Evolutionary conservation across 1,140 invertebrate genomes (phyloP).

Genomic region (Drosophila lacertosa): DNA sequence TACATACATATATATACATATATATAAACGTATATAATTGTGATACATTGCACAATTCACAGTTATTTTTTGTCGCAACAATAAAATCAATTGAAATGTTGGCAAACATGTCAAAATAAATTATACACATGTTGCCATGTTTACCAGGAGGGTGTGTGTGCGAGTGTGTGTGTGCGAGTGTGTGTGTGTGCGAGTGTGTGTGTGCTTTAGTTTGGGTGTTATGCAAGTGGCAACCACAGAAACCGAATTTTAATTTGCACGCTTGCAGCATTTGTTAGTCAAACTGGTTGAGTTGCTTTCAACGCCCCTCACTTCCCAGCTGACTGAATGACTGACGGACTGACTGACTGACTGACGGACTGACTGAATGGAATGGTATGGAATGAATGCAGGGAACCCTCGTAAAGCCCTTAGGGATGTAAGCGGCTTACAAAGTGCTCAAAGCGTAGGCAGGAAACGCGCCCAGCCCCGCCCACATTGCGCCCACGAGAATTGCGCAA

Average conservation of each 20-base stretch:
- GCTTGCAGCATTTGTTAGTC: conserved; percentile 76
- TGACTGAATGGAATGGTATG: too few species aligned
- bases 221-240: conserved; percentile 81
- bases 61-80: conserved; percentile 71
- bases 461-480: neutral
- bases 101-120: conserved; percentile 84
- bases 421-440: conserved; percentile 76
- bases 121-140: conserved; percentile 66
- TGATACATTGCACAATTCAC: conserved; percentile 75
- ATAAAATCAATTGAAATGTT: conserved; percentile 84
- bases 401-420: conserved; percentile 57
- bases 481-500: conserved; percentile 67
- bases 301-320: too few species aligned
- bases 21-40: conserved; percentile 56
- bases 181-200: conserved; percentile 43
- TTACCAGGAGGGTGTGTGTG: conserved; percentile 16
- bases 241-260: conserved; percentile 84
- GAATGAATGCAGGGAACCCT: neutral
- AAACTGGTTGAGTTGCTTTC: conserved; percentile 45
- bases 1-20: neutral
- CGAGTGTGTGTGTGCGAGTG: conserved; percentile 32
- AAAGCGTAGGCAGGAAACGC: conserved; percentile 36
- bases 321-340: too few species aligned
- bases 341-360: too few species aligned
- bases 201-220: conserved; percentile 53